These are phyloP conservation scores for Siniperca undulata DNA, from an alignment of 2,797 vertebrate species.

Conservation along the genomic window DNA sequence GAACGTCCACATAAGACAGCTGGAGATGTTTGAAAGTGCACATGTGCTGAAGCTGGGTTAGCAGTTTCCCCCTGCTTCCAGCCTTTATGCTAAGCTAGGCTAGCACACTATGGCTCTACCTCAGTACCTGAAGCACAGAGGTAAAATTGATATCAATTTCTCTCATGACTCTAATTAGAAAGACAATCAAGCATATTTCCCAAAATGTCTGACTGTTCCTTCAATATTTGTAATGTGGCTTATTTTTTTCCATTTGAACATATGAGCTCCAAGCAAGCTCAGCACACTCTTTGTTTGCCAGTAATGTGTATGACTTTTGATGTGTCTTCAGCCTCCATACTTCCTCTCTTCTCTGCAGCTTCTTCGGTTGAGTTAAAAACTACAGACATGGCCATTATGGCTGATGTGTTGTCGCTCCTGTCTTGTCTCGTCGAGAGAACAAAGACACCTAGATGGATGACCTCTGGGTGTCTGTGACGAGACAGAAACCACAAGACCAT, in stretches of 20 bases:
- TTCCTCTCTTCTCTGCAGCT: slow-evolving; percentile 57
- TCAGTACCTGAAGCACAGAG: not conserved
- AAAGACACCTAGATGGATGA: slow-evolving; percentile 90
- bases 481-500: slow-evolving; percentile 4
- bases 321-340: slow-evolving; percentile 25
- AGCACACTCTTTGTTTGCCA: slow-evolving; percentile 42
- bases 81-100: not conserved
- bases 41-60: no score
- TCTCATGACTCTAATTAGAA: not conserved
- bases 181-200: not conserved
- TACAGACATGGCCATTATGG: slow-evolving; percentile 87
- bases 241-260: not conserved
- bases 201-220: not conserved
- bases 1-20: not conserved
- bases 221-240: not conserved
- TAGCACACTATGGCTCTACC: not conserved
- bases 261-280: not conserved
- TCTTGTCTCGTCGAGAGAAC: slow-evolving; percentile 86
- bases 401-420: slow-evolving; percentile 83
- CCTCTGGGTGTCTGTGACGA: slow-evolving; percentile 35
- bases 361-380: slow-evolving; percentile 79
- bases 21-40: not conserved
- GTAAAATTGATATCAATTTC: not conserved
- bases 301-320: slow-evolving; percentile 29
- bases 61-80: not conserved